Base-by-base conservation (phyloP, 1,140 invertebrate genomes). In the Ceratosolen fusciceps region DNA sequence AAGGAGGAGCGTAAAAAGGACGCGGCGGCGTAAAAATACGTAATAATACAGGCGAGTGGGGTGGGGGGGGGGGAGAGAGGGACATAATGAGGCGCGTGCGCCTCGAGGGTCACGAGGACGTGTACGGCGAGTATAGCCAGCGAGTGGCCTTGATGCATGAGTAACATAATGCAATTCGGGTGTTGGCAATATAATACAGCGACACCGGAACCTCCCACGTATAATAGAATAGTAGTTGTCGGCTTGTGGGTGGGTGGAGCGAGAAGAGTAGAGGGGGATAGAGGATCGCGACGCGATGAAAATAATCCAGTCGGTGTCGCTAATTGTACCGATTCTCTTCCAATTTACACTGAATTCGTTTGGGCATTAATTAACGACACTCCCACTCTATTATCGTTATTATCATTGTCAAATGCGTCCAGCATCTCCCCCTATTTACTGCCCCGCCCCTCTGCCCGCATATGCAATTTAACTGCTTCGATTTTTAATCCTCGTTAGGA, bases 131-230 rank as follows among this genome's bases (percentile, higher is more conserved):
- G n/a, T n/a, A n/a, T n/a, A n/a, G n/a, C n/a, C n/a, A 52, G 24
- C 10, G 37, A 70, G 26, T 72, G 56, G 29, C 16, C 58, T 56
- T 74, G 71, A 79, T 67, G 56, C 62, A 79, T 47, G 71, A 37
- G 54, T 29, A 49, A 34, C 52, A 79, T 74, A 79, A 74, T 74
- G 37, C 71, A 70, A 79, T 74, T 74, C 62, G 62, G 52, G 52
- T 74, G 72, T 74, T 47, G 24, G 72, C 56, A 34, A 79, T 79
- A 71, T 73, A 79, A 73, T 73, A 73, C 67, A 74, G 31, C 29
- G 52, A 47, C 39, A 31, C 2, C 10, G 26, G 49, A 72, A 49
- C 43, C 24, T 26, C 14, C 10, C 39, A 12, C 19, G 67, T n/a
- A 65, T 19, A 37, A 21, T 65, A 29, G n/a, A 24, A 34, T 72